Evolutionary conservation across 2,113 vertebrate genomes (phyloP).

Genomic region (Tamias sibiricus): DNA sequence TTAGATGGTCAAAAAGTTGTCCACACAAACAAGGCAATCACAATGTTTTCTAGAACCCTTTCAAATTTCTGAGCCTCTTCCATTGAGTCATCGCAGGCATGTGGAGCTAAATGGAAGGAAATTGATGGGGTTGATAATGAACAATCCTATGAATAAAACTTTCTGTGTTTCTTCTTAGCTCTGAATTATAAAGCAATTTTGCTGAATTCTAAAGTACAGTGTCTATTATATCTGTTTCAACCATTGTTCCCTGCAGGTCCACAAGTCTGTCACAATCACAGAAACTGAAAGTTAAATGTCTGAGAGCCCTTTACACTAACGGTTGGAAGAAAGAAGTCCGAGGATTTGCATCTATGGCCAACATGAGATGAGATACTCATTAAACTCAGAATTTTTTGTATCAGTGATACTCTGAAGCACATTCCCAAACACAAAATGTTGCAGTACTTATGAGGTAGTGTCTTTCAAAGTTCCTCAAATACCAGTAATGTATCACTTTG

Average conservation of each 20-base stretch:
- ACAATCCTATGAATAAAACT: background rate
- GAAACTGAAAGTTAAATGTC: background rate
- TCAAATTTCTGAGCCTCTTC: background rate
- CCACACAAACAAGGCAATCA: constrained; percentile 5
- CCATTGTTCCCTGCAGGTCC: background rate
- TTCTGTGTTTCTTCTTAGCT: background rate
- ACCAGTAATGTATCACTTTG: background rate
- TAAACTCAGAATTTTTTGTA: background rate
- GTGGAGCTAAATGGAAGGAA: background rate
- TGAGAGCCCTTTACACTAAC: background rate
- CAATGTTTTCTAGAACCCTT: background rate
- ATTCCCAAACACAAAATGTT: background rate
- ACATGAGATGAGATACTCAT: background rate
- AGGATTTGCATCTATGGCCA: background rate
- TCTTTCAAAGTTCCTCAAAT: background rate
- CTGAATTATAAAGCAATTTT: background rate
- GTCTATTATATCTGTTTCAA: background rate
- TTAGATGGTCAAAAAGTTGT: background rate
- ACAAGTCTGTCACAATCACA: background rate
- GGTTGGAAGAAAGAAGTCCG: background rate
- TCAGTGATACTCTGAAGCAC: background rate
- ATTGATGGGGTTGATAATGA: background rate
- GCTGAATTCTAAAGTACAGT: background rate
- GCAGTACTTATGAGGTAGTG: background rate
- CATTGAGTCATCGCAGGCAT: background rate